Conservation (phyloP, 2,888 invertebrate genomes). For the Oligia strigilis region DNA sequence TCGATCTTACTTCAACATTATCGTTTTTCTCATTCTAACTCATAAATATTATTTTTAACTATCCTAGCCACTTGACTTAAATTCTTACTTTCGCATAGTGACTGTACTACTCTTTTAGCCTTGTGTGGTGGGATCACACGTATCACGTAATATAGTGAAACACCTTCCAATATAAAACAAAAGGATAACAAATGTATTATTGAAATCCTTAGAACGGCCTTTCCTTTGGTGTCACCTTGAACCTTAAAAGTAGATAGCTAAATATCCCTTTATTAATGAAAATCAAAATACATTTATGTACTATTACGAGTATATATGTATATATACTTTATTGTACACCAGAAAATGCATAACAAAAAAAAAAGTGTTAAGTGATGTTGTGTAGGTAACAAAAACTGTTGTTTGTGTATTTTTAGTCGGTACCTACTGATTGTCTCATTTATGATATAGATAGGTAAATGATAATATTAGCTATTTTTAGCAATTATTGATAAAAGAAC, state of each 20-base stretch:
- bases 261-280: background rate
- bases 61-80: background rate
- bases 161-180: background rate
- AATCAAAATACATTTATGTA: background rate
- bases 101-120: too few relatives aligned
- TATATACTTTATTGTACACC: too few relatives aligned
- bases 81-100: too few relatives aligned
- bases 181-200: background rate
- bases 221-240: background rate
- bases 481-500: constrained; percentile 17
- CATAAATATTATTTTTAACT: background rate
- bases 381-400: background rate
- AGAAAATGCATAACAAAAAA: too few relatives aligned
- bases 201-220: background rate
- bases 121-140: too few relatives aligned
- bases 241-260: too few relatives aligned
- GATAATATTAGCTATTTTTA: constrained; percentile 32
- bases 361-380: background rate
- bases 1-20: background rate
- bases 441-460: background rate
- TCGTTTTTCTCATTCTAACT: background rate
- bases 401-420: background rate
- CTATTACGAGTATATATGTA: background rate
- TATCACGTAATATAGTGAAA: too few relatives aligned
- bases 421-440: background rate